Percentiles rank a stretch among this genome's conserved stretches.
Conservation (phyloP, 1,140 invertebrate species). For the Panagrolaimus sp. region DNA sequence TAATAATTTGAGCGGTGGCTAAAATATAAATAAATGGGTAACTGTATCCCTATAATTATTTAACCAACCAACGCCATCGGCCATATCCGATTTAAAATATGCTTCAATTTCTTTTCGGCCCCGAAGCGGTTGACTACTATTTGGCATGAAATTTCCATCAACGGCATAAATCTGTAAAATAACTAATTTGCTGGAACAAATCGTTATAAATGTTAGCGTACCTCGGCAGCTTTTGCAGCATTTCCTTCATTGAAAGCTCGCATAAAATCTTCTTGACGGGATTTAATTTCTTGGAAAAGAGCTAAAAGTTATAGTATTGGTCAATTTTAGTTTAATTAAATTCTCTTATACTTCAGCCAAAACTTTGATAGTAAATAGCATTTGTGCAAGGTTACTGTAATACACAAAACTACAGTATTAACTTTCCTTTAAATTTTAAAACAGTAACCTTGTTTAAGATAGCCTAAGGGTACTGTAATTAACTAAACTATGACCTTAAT, state of each 20-base stretch:
- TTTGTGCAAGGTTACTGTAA: too few relatives aligned
- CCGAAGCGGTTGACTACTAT: constrained; percentile 39
- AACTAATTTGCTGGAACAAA: not conserved
- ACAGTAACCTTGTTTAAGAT: not conserved
- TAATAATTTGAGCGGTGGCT: constrained; percentile 36
- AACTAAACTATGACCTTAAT: too few relatives aligned
- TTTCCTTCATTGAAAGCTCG: constrained; percentile 47
- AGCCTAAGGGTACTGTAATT: constrained; percentile 7
- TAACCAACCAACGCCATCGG: constrained; percentile 36
- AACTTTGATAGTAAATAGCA: too few relatives aligned
- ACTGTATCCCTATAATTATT: too few relatives aligned
- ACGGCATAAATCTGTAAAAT: constrained; percentile 35
- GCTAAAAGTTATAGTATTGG: constrained; percentile 24
- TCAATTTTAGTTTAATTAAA: too few relatives aligned
- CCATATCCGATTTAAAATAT: constrained; percentile 47
- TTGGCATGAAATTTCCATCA: constrained; percentile 47
- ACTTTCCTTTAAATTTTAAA: too few relatives aligned
- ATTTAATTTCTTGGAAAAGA: constrained; percentile 49
- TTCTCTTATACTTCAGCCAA: too few relatives aligned
- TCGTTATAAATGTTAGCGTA: not conserved
- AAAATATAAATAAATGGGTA: too few relatives aligned
- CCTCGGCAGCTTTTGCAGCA: constrained; percentile 31
- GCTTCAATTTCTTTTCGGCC: constrained; percentile 40
- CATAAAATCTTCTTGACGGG: constrained; percentile 45
- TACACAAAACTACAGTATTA: too few relatives aligned